Base-by-base conservation (phyloP, 1,140 invertebrate genomes). In the Heliconius hermathena region DNA sequence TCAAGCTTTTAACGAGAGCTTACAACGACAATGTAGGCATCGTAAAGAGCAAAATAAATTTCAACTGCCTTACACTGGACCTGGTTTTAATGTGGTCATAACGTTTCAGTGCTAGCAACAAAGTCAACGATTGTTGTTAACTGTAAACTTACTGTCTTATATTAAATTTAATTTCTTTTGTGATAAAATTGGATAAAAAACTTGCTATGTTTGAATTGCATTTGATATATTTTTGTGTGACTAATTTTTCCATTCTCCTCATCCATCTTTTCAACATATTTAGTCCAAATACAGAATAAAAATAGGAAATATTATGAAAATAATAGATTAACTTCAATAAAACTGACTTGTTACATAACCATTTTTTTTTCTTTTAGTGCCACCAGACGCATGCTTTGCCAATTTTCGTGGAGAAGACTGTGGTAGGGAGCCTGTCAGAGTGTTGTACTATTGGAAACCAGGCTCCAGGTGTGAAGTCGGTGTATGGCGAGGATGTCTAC, bases 381-480 rank as follows among this genome's bases (percentile, higher is more conserved):
- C 90, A 26, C 92, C 92, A 74, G 84, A 88, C 76, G 85, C 84
- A 29, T 94, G 93, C 71, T 90, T 88, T 54, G 88, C 81, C 0
- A 87, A 86, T 8, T 94, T 94, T 80, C 80, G 83, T 76, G 90
- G 87, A 87, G 90, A 93, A 1, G 91, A 93, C 80, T 94, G 93
- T 38, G 93, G 93, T 0, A 74, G 81, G 46, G 41, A 82, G 1
- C 89, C 93, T 0, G 81, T 79, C 0, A 80, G 87, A 0, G 91
- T 93, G 9, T 86, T 93, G 60, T 93, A 93, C 78, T 92, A 93
- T 74, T 93, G 89, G 87, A 93, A 91, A 72, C 85, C 90, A 77
- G 93, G 91, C 0, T 93, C 93, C 16, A 83, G 93, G 11, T 94
- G 93, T 66, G 91, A 94, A 77, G 90, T 93, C 0, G 93, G 88